Conservation (phyloP, 2,888 invertebrate species). For the Diogma glabrata region DNA sequence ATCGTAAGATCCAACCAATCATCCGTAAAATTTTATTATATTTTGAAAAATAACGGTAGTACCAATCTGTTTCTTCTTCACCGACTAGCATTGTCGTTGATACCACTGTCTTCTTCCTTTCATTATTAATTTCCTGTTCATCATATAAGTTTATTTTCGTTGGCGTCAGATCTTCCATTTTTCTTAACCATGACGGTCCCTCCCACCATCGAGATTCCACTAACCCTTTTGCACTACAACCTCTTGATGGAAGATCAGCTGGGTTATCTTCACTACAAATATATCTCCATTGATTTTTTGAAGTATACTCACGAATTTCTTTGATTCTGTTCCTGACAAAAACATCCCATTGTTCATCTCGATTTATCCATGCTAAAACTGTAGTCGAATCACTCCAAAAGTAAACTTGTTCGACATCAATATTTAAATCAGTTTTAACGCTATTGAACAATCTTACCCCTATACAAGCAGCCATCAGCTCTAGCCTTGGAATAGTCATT, state of each 20-base stretch:
- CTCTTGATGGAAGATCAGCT: constrained; percentile 26
- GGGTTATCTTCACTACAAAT: constrained; percentile 24
- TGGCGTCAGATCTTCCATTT: too few species aligned
- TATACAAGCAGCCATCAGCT: constrained; percentile 24
- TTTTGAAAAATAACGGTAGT: too few species aligned
- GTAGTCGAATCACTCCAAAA: constrained; percentile 20
- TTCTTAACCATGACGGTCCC: constrained; percentile 26
- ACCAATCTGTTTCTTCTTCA: too few species aligned
- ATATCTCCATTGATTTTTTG: background rate
- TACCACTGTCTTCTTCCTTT: too few species aligned
- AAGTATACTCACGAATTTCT: constrained; percentile 4
- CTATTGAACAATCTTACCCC: constrained; percentile 19
- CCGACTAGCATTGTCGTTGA: too few species aligned
- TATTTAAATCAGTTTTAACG: constrained; percentile 15
- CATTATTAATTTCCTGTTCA: too few species aligned
- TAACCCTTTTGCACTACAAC: constrained; percentile 22
- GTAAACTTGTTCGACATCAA: constrained; percentile 13
- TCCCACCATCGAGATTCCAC: constrained; percentile 25
- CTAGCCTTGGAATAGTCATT: constrained; percentile 24
- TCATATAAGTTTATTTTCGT: too few species aligned
- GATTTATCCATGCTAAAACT: background rate
- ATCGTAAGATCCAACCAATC: too few species aligned
- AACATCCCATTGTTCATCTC: constrained; percentile 16
- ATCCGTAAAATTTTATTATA: too few species aligned
- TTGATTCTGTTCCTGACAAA: constrained; percentile 5